Evolutionary conservation across 2,888 invertebrate species (phyloP).

Genomic region (Caenorhabditis afra): DNA sequence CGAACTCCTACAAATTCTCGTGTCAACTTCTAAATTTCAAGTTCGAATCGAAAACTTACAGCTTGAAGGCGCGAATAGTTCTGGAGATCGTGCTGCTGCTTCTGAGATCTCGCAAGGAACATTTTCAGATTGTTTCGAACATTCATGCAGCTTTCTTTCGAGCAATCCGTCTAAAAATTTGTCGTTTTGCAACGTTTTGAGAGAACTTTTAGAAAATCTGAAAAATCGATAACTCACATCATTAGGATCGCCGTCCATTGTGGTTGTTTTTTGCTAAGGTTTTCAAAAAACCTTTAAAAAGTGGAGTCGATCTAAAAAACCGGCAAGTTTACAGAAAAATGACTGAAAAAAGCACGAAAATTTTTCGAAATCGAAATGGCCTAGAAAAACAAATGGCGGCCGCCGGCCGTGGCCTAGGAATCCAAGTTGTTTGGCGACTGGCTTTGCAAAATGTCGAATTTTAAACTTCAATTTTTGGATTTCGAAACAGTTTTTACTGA

Average conservation of each 20-base stretch:
- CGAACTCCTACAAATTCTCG: constrained; percentile 10
- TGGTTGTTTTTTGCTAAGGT: neutral
- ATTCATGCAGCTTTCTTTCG: constrained; percentile 8
- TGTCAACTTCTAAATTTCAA: neutral
- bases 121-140: constrained; percentile 1
- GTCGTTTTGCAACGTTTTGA: constrained; percentile 7
- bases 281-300: no score
- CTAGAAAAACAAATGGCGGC: no score
- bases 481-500: no score
- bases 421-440: no score
- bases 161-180: constrained; percentile 18
- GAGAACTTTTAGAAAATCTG: constrained; percentile 1
- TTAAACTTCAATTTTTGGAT: no score
- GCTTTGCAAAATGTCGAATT: no score
- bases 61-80: neutral
- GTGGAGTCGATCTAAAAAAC: no score
- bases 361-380: no score
- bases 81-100: neutral
- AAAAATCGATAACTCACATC: constrained; percentile 9
- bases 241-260: constrained; percentile 8
- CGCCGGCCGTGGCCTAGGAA: no score
- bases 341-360: no score
- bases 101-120: neutral
- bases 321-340: no score
- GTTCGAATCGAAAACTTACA: neutral